Evolutionary conservation across 64 coral and sea anemone genomes (phyloP), one percentile per base, ranked within the genome.

Genomic region (Platygyra sinensis): DNA sequence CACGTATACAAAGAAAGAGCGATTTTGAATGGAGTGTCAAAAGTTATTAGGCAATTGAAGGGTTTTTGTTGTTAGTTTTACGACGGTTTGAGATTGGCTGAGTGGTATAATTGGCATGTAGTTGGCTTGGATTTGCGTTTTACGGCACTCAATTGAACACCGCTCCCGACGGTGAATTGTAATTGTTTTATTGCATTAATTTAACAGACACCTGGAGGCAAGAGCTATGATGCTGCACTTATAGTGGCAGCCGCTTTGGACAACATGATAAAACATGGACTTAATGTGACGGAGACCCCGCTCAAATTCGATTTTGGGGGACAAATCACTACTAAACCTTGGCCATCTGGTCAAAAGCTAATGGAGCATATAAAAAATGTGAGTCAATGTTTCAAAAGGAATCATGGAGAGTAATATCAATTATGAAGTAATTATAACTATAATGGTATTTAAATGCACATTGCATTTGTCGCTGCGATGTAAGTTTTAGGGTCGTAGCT

Each of bases 281-380:
- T 50, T 39, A 16, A 91, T 20, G 31, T 85, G 8, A 91, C 74
- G 50, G 80, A 84, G 79, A 28, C 33, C 8, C 73, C 80, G 8
- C 33, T 63, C 24, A 80, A 67, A 5, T 91, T 91, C 71, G 69
- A 86, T 83, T 91, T 91, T 60, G 83, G 38, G 8, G 30, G 63
- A 29, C 24, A 12, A 50, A 18, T 65, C 2, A 49, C 74, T 12
- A 83, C 65, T 18, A 62, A 16, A 19, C 64, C 80, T 86, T 91
- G 89, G 89, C 46, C 30, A 49, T 33, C 67, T 6, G 89, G 89
- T 15, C 73, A 24, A 65, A 73, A 30, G 13, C 80, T 91, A 14
- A 81, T 91, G 55, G 46, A 76, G 11, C 76, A 91, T 32, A 91
- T 77, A n/a, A 91, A 86, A 51, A 73, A 64, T 61, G 89, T 91